phyloP scores from a whole-genome alignment of 2,888 invertebrate genomes.

The Agriopis leucophaearia region DNA sequence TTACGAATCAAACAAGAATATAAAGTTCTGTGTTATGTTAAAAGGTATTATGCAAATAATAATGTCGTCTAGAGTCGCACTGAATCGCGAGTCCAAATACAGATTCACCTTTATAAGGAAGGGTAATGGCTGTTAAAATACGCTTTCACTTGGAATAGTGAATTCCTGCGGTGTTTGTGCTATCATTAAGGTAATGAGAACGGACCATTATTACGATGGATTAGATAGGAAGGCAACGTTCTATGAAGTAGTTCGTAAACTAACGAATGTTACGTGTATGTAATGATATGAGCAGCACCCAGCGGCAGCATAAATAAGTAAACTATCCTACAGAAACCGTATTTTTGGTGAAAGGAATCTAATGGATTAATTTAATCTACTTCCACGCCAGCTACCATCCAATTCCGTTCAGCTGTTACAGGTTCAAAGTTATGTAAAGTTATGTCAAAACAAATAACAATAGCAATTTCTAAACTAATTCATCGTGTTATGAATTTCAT shows the following conservation, averaged over 20 bases:
- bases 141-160: conserved; percentile 27
- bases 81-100: not conserved
- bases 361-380: not conserved
- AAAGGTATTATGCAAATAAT: no score
- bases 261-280: not conserved
- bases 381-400: not conserved
- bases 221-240: not conserved
- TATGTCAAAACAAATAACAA: no score
- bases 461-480: no score
- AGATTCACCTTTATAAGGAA: conserved; percentile 1
- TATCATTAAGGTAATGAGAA: conserved; percentile 7
- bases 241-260: not conserved
- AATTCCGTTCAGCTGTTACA: not conserved
- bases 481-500: no score
- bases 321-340: no score
- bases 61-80: not conserved
- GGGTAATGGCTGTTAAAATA: conserved; percentile 28
- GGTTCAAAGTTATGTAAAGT: not conserved
- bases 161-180: not conserved
- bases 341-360: no score
- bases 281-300: no score
- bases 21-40: no score
- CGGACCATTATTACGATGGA: not conserved
- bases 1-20: no score
- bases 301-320: no score